phyloP scores from a whole-genome alignment of 2,113 vertebrate genomes.

The Sander vitreus region DNA sequence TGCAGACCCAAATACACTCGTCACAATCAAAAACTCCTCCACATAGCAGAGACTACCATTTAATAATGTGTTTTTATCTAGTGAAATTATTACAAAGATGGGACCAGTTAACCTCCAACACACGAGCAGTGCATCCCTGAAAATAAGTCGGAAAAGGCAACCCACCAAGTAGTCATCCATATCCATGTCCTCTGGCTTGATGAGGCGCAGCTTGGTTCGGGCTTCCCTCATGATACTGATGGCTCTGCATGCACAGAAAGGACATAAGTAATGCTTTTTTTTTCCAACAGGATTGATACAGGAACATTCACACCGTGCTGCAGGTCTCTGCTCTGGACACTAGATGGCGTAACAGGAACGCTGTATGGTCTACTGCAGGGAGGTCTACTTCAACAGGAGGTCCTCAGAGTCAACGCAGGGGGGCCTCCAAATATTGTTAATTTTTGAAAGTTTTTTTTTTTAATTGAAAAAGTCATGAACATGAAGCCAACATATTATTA shows the following conservation, averaged over 20 bases:
- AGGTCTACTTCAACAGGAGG: no score
- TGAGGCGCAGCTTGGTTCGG: slow-evolving; percentile 91
- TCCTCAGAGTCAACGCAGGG: no score
- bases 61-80: no score
- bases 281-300: not conserved
- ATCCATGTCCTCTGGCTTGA: slow-evolving; percentile 94
- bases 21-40: no score
- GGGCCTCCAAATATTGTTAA: no score
- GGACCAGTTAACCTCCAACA: not conserved
- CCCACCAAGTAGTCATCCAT: slow-evolving; percentile 94
- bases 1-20: no score
- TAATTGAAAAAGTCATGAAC: no score
- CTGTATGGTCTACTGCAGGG: not conserved
- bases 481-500: no score
- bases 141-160: not conserved
- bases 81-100: not conserved
- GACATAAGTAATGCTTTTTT: not conserved
- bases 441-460: no score
- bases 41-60: no score
- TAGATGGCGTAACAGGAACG: slow-evolving; percentile 46
- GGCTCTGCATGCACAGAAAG: slow-evolving; percentile 81
- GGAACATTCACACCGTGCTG: not conserved
- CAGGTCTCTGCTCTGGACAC: slow-evolving; percentile 46
- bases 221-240: slow-evolving; percentile 98
- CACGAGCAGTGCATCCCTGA: not conserved